Evolutionary conservation across 2,888 invertebrate genomes (phyloP).

Genomic region (Epinotia nisella): DNA sequence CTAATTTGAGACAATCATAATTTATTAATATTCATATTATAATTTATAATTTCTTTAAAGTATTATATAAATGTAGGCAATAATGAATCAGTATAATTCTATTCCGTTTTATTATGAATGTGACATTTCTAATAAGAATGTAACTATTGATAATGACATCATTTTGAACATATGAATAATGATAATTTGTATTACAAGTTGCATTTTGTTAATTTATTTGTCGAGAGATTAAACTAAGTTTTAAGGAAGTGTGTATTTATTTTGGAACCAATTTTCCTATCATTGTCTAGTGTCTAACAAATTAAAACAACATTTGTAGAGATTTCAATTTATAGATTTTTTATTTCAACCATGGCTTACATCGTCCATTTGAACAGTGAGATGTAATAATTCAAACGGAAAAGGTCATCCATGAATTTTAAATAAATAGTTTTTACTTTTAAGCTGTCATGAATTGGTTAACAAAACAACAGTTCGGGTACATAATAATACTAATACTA

Average conservation of each 20-base stretch:
- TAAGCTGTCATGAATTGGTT: slow-evolving; percentile 60
- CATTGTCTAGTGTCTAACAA: background rate
- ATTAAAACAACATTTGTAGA: slow-evolving; percentile 50
- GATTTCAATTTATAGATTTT: slow-evolving; percentile 57
- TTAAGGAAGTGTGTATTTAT: slow-evolving; percentile 64
- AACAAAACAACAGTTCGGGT: slow-evolving; percentile 61
- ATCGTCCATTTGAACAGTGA: slow-evolving; percentile 77
- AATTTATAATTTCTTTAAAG: slow-evolving; percentile 63
- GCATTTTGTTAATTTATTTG: slow-evolving; percentile 82
- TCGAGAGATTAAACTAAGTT: slow-evolving; percentile 82
- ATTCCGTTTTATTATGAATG: slow-evolving; percentile 65
- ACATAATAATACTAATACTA: slow-evolving; percentile 60
- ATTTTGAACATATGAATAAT: slow-evolving; percentile 59
- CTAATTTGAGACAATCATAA: slow-evolving; percentile 66
- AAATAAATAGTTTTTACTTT: slow-evolving; percentile 73
- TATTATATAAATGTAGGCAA: slow-evolving; percentile 59
- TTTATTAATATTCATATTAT: slow-evolving; percentile 63
- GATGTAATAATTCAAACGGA: slow-evolving; percentile 72
- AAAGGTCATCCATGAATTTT: slow-evolving; percentile 77
- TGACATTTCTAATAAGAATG: slow-evolving; percentile 64
- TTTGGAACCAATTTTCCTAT: slow-evolving; percentile 29
- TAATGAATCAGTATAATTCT: slow-evolving; percentile 66
- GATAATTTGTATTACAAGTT: slow-evolving; percentile 65
- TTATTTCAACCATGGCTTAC: slow-evolving; percentile 72
- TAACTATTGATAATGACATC: slow-evolving; percentile 76